These are phyloP conservation scores for Hyles vespertilio DNA, from an alignment of 1,140 invertebrate genomes.

Conservation along the genomic window DNA sequence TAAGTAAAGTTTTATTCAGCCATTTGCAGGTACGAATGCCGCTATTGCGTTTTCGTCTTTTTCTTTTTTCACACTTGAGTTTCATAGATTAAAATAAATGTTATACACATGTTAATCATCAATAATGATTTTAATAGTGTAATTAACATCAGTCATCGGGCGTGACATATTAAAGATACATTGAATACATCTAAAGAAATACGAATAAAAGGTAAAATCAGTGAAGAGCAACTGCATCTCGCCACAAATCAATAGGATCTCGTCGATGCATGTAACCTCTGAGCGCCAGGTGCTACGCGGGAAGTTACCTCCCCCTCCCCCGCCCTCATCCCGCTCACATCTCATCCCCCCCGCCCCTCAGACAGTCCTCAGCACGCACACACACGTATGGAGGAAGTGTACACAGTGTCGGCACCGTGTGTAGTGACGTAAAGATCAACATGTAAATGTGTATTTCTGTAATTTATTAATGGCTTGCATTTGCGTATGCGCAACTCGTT, in stretches of 20 bases:
- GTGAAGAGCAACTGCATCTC: conserved; percentile 42
- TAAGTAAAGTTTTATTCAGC: no score
- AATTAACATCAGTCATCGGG: conserved; percentile 14
- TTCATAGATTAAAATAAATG: no score
- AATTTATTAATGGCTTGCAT: conserved; percentile 62
- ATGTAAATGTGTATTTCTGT: conserved; percentile 49
- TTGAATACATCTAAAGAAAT: neutral
- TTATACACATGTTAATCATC: no score
- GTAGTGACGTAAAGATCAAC: conserved; percentile 39
- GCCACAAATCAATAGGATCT: conserved; percentile 68
- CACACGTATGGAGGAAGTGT: conserved; percentile 36
- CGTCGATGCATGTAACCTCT: conserved; percentile 57
- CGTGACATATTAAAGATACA: no score
- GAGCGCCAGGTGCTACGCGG: conserved; percentile 68
- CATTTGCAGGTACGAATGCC: no score
- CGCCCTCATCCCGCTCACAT: conserved; percentile 21
- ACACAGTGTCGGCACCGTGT: conserved; percentile 24
- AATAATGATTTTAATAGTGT: neutral
- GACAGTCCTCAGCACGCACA: conserved; percentile 19
- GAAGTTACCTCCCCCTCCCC: conserved; percentile 42
- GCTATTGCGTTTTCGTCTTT: no score
- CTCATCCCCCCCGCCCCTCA: conserved; percentile 16
- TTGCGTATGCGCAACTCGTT: conserved; percentile 50
- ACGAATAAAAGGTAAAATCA: conserved; percentile 46
- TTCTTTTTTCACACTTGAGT: no score